Percentiles rank a stretch among this genome's conserved stretches.
These are phyloP conservation scores for Trichechus manatus DNA, from an alignment of 2,113 vertebrate genomes.

Conservation along the genomic window DNA sequence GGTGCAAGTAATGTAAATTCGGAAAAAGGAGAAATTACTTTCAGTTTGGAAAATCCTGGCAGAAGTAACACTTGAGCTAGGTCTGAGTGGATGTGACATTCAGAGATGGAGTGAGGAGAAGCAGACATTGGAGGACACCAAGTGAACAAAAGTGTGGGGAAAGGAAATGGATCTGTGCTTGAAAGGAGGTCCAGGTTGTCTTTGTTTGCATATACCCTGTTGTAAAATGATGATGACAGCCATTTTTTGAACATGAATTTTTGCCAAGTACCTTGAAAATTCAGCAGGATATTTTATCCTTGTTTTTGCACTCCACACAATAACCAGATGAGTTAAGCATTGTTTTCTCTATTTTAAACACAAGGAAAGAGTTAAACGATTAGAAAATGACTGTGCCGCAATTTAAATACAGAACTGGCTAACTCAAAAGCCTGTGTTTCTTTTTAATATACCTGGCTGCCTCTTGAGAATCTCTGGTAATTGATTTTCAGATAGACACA, in stretches of 20 bases:
- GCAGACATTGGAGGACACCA: not conserved
- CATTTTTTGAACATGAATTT: not conserved
- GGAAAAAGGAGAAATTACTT: not conserved
- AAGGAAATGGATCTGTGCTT: not conserved
- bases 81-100: not conserved
- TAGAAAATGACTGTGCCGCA: not conserved
- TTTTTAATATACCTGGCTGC: not conserved
- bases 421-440: not conserved
- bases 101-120: not conserved
- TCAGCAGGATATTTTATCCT: not conserved
- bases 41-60: not conserved
- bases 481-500: not conserved
- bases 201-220: not conserved
- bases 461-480: not conserved
- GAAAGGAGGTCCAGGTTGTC: not conserved
- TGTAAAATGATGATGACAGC: not conserved
- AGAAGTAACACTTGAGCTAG: not conserved
- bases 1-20: not conserved
- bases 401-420: not conserved
- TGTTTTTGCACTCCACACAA: not conserved
- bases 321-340: not conserved
- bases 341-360: conserved; percentile 7
- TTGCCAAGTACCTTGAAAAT: not conserved
- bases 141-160: not conserved
- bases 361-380: not conserved